Evolutionary conservation across 2,888 invertebrate species (phyloP), one percentile per base, ranked within the genome.

Genomic region (Phymatocera aterrima): DNA sequence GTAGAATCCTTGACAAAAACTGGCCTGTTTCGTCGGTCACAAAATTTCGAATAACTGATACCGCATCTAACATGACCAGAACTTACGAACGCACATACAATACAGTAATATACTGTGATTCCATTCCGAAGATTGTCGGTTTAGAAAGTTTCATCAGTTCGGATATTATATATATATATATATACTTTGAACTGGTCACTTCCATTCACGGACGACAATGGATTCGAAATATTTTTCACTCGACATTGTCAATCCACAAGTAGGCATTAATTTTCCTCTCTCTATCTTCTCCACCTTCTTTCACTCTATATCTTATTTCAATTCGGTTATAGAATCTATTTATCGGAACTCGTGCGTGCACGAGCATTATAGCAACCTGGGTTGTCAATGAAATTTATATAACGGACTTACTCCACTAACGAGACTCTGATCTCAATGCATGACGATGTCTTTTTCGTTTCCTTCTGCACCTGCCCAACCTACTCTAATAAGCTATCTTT

Each of bases 131-230:
- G 65, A 65, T 65, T 34, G 15, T 34, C 21, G n/a, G 28, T 77
- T 77, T 77, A 77, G 77, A 77, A 77, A 77, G 77, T 68, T 68
- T 15, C 46, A 12, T 34, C 60, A n/a, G 15, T 31, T 61, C 5
- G 28, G n/a, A n/a, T 15, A 15, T n/a, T 5, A 8, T n/a, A 31
- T 1, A n/a, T 0, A 15, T 28, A 28, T 15, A 60, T 28, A 28
- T 15, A 37, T n/a, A n/a, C n/a, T n/a, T n/a, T n/a, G 10, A 46
- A 64, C 57, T 61, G 61, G 24, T 65, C 31, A 34, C 15, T 46
- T 60, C 64, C 61, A 74, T 74, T 77, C 65, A 10, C 6, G 68
- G 48, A 37, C 31, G 21, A 77, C 77, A 77, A 77, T 64, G 64
- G 77, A 46, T 31, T 3, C 61, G 61, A 77, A 57, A 40, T 8